Conservation (phyloP, 2,797 vertebrate genomes). For the Molossus molossus region DNA sequence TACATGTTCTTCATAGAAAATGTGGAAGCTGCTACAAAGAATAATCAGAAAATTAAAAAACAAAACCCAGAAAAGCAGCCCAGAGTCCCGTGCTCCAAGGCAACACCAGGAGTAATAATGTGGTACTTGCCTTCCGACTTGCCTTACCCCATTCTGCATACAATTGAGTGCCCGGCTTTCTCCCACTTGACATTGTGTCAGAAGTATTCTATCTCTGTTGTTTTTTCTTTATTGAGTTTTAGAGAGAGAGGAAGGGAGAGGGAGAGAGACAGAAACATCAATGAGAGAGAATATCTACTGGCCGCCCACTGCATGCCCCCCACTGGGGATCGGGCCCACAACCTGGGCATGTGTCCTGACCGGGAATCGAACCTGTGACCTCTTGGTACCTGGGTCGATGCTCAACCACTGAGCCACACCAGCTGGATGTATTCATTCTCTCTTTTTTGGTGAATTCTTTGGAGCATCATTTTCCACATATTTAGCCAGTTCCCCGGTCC, state of each 20-base stretch:
- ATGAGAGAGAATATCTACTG: no score
- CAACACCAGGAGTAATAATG: fast-evolving
- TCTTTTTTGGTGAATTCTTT: background rate
- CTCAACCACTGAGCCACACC: no score
- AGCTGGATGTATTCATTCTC: background rate
- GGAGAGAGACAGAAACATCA: no score
- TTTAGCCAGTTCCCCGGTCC: background rate
- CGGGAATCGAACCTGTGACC: no score
- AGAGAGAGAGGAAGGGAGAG: no score
- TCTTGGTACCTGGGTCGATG: no score
- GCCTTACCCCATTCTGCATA: background rate
- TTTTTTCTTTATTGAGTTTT: no score
- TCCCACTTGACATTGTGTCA: background rate
- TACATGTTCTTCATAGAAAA: background rate
- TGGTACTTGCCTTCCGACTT: background rate
- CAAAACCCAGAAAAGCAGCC: background rate
- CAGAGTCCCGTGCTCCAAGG: fast-evolving
- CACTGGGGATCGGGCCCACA: no score
- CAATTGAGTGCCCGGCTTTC: background rate
- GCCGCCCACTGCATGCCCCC: no score
- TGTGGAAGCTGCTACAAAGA: background rate
- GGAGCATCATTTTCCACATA: background rate
- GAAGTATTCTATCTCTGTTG: background rate
- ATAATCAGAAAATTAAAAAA: background rate
- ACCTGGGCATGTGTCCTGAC: no score